phyloP scores from a whole-genome alignment of 2,797 vertebrate species.

The Microhierax caerulescens region DNA sequence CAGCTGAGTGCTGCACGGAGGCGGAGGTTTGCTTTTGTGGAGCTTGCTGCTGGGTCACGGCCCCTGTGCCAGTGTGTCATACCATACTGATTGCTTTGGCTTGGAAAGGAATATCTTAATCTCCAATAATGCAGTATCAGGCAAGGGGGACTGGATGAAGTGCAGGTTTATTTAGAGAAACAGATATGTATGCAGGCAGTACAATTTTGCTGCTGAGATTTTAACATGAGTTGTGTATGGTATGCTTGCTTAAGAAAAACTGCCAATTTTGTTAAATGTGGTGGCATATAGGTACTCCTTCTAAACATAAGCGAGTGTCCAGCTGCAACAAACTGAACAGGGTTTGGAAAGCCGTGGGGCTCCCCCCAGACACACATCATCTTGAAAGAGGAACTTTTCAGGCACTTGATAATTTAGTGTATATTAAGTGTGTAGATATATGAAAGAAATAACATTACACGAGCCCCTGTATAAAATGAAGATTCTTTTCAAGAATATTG shows the following conservation, averaged over 20 bases:
- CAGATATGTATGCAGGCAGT: neutral
- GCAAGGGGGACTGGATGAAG: neutral
- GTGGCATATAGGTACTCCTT: neutral
- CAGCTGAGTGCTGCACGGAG: rapidly evolving
- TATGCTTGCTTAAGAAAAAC: neutral
- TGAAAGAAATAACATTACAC: neutral
- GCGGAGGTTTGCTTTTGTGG: neutral
- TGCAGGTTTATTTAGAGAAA: neutral
- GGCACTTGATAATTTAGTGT: neutral
- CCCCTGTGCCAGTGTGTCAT: neutral
- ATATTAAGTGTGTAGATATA: neutral
- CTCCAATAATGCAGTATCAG: neutral
- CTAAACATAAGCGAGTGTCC: neutral
- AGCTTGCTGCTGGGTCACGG: neutral
- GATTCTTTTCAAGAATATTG: neutral
- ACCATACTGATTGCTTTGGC: neutral
- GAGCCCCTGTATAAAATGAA: neutral
- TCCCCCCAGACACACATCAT: neutral
- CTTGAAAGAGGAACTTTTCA: neutral
- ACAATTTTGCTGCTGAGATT: neutral
- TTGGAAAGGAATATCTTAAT: neutral
- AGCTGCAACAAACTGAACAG: neutral
- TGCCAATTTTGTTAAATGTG: neutral
- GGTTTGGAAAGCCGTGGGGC: neutral
- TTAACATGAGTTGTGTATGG: neutral